A percentile compares a stretch with the other conserved stretches of the same genome.
Evolutionary conservation across 2,888 invertebrate genomes (phyloP).

Genomic region (Mayetiola destructor): DNA sequence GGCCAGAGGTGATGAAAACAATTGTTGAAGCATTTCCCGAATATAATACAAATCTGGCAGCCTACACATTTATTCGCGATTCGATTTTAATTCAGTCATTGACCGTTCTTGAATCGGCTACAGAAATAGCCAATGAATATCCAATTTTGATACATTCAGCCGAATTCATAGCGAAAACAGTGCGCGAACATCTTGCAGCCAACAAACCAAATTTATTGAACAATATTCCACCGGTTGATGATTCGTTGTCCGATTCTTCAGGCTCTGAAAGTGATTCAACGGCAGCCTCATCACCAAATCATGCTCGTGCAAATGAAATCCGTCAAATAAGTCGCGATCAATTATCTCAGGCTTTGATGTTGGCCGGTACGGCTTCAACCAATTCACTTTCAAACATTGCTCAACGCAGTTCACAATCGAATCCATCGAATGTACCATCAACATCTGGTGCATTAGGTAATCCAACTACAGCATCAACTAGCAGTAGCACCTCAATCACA

Average conservation of each 20-base stretch:
- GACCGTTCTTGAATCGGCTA: slow-evolving; percentile 47
- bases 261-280: slow-evolving; percentile 33
- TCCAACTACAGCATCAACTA: neutral
- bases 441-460: neutral
- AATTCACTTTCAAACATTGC: slow-evolving; percentile 34
- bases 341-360: slow-evolving; percentile 29
- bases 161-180: slow-evolving; percentile 31
- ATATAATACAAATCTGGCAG: slow-evolving; percentile 50
- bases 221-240: slow-evolving; percentile 22
- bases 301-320: slow-evolving; percentile 18
- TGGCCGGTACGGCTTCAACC: slow-evolving; percentile 28
- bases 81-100: slow-evolving; percentile 53
- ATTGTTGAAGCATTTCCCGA: slow-evolving; percentile 53
- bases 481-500: slow-evolving; percentile 39
- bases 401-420: slow-evolving; percentile 25
- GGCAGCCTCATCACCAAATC: slow-evolving; percentile 21
- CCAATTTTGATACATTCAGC: slow-evolving; percentile 54
- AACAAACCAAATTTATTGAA: neutral
- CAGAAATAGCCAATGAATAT: slow-evolving; percentile 48
- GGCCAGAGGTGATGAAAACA: slow-evolving; percentile 43
- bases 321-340: slow-evolving; percentile 33
- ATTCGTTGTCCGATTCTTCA: slow-evolving; percentile 32
- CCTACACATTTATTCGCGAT: slow-evolving; percentile 56
- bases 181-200: slow-evolving; percentile 27
- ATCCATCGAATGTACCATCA: neutral